These are phyloP conservation scores for Tolmerus cingulatus DNA, from an alignment of 2,888 invertebrate genomes.

Conservation along the genomic window DNA sequence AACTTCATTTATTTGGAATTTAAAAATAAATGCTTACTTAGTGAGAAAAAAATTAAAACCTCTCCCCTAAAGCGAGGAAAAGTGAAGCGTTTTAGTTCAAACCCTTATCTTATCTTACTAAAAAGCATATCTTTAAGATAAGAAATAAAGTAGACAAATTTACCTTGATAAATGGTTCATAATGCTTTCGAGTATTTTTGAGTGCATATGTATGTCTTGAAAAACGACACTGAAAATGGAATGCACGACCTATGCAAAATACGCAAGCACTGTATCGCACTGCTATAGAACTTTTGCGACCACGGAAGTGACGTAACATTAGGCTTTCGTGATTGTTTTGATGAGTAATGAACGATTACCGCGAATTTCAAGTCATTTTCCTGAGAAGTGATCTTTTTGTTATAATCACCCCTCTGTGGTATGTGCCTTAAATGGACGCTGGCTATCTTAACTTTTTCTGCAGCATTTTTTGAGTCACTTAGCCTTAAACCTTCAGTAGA, in stretches of 20 bases:
- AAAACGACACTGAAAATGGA: not conserved
- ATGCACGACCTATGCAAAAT: not conserved
- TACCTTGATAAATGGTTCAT: not conserved
- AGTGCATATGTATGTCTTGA: not conserved
- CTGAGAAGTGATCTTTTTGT: not conserved
- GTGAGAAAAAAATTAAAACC: not conserved
- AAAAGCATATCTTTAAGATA: not conserved
- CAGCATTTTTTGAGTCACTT: not conserved
- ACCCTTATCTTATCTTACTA: not conserved
- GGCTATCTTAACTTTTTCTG: not conserved
- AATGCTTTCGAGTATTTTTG: not conserved
- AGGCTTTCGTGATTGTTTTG: not conserved
- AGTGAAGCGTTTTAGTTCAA: not conserved
- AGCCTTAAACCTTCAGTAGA: not conserved
- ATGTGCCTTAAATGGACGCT: not conserved
- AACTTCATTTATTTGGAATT: not conserved
- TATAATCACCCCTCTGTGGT: not conserved
- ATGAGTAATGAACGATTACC: not conserved
- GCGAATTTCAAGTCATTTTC: slow-evolving; percentile 7
- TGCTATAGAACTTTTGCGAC: not conserved
- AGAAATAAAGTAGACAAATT: not conserved
- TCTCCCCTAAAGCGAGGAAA: not conserved
- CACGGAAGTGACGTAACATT: slow-evolving; percentile 1
- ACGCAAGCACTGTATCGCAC: not conserved
- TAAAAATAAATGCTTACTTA: not conserved